phyloP scores from a whole-genome alignment of 1,140 invertebrate genomes.

The Ylistrum balloti region DNA sequence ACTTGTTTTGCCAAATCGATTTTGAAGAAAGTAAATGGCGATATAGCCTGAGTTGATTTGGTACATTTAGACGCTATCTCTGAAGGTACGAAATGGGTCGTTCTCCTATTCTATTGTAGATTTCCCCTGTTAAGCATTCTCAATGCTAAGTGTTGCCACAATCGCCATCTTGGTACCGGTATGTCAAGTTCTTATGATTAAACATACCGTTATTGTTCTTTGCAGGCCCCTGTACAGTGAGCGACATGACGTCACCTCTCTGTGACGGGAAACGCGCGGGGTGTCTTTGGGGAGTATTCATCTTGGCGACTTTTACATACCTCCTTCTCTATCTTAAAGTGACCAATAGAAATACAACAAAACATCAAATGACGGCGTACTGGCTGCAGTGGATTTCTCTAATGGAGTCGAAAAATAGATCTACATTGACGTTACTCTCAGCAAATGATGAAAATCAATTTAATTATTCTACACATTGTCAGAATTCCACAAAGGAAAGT shows the following conservation, averaged over 20 bases:
- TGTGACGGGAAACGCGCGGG: background rate
- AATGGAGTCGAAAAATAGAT: background rate
- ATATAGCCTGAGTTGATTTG: too few relatives aligned
- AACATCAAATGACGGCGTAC: background rate
- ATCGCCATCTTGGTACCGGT: too few relatives aligned
- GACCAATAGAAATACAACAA: background rate
- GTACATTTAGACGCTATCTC: too few relatives aligned
- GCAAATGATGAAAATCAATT: background rate
- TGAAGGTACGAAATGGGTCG: too few relatives aligned
- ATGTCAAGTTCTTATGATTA: too few relatives aligned
- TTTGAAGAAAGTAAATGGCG: too few relatives aligned
- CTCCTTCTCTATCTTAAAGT: background rate
- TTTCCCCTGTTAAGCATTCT: too few relatives aligned
- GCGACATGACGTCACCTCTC: background rate
- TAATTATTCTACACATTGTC: background rate
- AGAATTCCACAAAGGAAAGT: background rate
- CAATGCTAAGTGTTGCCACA: too few relatives aligned
- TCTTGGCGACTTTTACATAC: background rate
- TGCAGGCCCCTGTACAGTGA: background rate
- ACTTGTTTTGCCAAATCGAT: too few relatives aligned
- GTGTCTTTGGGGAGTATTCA: background rate
- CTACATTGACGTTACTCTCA: too few relatives aligned
- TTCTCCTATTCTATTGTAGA: too few relatives aligned
- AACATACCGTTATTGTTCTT: background rate
- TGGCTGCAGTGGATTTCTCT: background rate